A percentile compares a stretch with the other conserved stretches of the same genome.
Evolutionary conservation across 2,888 invertebrate species (phyloP).

Genomic region (Marronus borbonicus): DNA sequence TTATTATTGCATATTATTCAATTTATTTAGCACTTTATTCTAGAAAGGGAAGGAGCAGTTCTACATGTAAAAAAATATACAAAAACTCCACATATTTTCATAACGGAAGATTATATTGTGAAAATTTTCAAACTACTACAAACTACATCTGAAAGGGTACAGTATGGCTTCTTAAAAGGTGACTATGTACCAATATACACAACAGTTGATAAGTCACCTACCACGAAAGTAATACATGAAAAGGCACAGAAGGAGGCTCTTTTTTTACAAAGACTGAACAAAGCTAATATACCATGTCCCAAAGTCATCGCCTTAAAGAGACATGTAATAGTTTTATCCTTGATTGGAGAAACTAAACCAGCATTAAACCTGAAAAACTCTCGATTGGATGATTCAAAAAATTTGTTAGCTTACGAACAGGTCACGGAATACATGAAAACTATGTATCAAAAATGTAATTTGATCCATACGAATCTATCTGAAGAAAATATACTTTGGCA

Average conservation of each 20-base stretch:
- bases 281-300: conserved; percentile 88
- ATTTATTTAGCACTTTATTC: not conserved
- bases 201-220: not conserved
- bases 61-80: not conserved
- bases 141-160: too few relatives aligned
- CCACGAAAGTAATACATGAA: conserved; percentile 80
- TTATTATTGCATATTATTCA: not conserved
- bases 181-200: not conserved
- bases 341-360: conserved; percentile 88
- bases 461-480: conserved; percentile 95
- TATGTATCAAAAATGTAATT: conserved; percentile 85
- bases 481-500: conserved; percentile 94
- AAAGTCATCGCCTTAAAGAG: conserved; percentile 85
- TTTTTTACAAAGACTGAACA: conserved; percentile 86
- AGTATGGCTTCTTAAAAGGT: not conserved
- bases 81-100: not conserved
- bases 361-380: conserved; percentile 86
- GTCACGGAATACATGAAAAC: conserved; percentile 81
- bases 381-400: conserved; percentile 74
- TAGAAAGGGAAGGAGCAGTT: not conserved
- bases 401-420: conserved; percentile 76
- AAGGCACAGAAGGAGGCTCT: conserved; percentile 99
- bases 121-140: not conserved
- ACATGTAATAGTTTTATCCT: conserved; percentile 92
- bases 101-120: not conserved